Evolutionary conservation across 2,797 vertebrate species (phyloP).

Genomic region (Pachyuromys duprasi): DNA sequence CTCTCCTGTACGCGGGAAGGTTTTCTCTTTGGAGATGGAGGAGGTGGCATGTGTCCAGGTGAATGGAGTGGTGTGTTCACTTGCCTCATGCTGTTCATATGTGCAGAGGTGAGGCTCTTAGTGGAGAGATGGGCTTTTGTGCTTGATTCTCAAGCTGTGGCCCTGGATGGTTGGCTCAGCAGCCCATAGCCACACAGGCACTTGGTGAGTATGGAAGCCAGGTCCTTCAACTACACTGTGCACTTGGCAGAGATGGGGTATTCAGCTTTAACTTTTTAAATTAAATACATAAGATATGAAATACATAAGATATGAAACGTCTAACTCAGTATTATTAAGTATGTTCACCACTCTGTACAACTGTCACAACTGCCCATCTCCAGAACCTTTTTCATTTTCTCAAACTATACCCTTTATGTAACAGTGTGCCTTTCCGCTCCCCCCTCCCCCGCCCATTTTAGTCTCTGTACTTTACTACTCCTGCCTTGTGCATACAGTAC

Average conservation of each 20-base stretch:
- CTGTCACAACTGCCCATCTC: neutral
- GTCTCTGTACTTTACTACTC: neutral
- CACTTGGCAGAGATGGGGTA: neutral
- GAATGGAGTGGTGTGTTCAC: neutral
- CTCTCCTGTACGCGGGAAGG: neutral
- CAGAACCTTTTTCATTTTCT: neutral
- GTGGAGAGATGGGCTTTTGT: neutral
- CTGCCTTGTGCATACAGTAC: neutral
- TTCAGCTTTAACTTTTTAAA: slow-evolving; percentile 14
- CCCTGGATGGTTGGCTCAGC: neutral
- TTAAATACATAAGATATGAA: neutral
- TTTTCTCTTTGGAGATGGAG: neutral
- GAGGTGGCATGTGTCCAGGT: neutral
- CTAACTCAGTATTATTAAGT: neutral
- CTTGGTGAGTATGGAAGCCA: neutral
- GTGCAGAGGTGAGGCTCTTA: neutral
- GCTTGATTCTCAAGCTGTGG: neutral
- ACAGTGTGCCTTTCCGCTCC: neutral
- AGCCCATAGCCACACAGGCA: neutral
- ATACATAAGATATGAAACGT: neutral
- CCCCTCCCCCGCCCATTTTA: neutral
- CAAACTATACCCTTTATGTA: neutral
- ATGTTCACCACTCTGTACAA: neutral
- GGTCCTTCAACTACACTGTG: neutral
- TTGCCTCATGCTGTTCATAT: neutral